These are phyloP conservation scores for Diloba caeruleocephala DNA, from an alignment of 2,888 invertebrate genomes.

Conservation along the genomic window DNA sequence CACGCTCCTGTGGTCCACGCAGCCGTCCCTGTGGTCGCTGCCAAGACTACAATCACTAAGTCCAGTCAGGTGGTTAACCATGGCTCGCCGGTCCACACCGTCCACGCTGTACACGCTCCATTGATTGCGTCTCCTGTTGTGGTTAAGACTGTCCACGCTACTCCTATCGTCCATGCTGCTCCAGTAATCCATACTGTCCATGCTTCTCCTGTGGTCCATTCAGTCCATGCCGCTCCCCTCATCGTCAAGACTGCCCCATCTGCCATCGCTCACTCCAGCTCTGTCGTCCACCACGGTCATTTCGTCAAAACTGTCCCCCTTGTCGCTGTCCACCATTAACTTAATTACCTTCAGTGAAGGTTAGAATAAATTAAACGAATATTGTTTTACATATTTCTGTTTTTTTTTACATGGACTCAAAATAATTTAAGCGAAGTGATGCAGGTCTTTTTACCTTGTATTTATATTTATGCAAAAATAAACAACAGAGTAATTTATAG, in stretches of 20 bases:
- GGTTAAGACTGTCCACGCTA: conserved; percentile 67
- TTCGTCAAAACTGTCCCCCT: conserved; percentile 78
- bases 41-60: conserved; percentile 84
- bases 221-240: conserved; percentile 65
- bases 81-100: conserved; percentile 69
- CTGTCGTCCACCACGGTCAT: conserved; percentile 76
- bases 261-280: conserved; percentile 78
- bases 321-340: conserved; percentile 76
- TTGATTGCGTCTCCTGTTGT: conserved; percentile 64
- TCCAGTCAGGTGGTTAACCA: conserved; percentile 85
- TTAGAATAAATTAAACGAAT: conserved; percentile 40
- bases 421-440: too few species aligned
- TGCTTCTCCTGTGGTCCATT: conserved; percentile 76
- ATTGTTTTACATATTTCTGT: conserved; percentile 20
- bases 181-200: conserved; percentile 66
- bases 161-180: conserved; percentile 62
- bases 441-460: too few species aligned
- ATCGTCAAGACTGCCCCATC: conserved; percentile 79
- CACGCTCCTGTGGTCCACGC: conserved; percentile 72
- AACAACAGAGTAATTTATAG: too few species aligned
- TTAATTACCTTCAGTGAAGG: conserved; percentile 39
- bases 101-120: conserved; percentile 70
- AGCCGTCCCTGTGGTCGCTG: conserved; percentile 73
- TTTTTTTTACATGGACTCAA: conserved; percentile 15
- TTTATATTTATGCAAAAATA: too few species aligned